Conservation (phyloP, 1,140 invertebrate genomes). For the Phenacoccus solenopsis region DNA sequence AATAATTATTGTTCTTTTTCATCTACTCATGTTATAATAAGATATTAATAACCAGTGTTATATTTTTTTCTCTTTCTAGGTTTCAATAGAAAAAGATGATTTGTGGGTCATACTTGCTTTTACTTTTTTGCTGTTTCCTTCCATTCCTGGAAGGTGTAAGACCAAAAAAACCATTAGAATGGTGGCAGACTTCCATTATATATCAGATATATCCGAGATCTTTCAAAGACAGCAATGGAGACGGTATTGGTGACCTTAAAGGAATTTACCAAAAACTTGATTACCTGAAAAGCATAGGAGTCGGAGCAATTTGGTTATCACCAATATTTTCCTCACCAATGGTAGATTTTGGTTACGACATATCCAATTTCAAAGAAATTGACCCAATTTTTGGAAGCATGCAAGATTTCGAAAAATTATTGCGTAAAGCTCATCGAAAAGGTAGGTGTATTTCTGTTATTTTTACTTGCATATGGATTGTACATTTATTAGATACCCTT, state of each 20-base stretch:
- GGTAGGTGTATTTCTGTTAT: too few species aligned
- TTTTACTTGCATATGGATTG: too few species aligned
- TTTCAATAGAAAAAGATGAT: neutral
- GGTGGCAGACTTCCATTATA: conserved; percentile 57
- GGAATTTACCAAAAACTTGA: conserved; percentile 45
- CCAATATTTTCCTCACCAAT: conserved; percentile 55
- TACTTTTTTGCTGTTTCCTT: neutral
- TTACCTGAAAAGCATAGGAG: conserved; percentile 50
- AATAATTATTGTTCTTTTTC: too few species aligned
- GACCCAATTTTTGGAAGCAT: conserved; percentile 38
- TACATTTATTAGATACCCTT: too few species aligned
- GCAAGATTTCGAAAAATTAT: conserved; percentile 48
- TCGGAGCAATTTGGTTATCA: conserved; percentile 55
- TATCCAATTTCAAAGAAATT: conserved; percentile 44
- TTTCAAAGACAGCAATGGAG: conserved; percentile 60
- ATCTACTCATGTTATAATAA: too few species aligned
- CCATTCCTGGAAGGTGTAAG: neutral
- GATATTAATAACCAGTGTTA: too few species aligned
- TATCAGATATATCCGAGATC: conserved; percentile 70
- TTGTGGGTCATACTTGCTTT: neutral
- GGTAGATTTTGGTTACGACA: conserved; percentile 59
- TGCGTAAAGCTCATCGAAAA: conserved; percentile 24
- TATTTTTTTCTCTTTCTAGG: too few species aligned
- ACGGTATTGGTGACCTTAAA: conserved; percentile 61
- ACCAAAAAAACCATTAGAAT: conserved; percentile 35